Evolutionary conservation across 2,888 invertebrate species (phyloP), one percentile per base, ranked within the genome.

Genomic region (Torymus aiolomorphi): DNA sequence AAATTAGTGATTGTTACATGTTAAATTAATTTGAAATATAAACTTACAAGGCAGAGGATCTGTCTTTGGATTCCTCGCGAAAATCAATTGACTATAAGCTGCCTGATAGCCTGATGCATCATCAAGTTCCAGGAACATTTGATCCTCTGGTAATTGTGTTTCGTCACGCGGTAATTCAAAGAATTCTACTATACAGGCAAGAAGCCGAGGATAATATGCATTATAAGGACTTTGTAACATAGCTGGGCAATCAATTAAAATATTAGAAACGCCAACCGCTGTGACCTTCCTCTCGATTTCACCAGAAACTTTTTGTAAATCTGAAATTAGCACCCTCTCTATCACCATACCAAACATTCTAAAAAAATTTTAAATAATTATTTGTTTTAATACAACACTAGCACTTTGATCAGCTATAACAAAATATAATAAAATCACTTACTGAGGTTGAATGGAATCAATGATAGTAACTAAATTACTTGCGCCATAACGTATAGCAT

Each of bases 331-430:
- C 12, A 99, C 93, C 79, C 97, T 95, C 87, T 98, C 97, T 83
- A 97, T 89, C 72, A 99, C 96, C 98, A 98, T 98, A 42, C 95
- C 95, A 92, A 98, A 99, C 96, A 99, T 96, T 86, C 97, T 96
- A 87, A 82, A 84, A 86, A 63, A 49, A 49, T 74, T 62, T 49
- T 31, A 16, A 11, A 62, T 51, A 56, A 52, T 42, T 42, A 8
- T 8, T 42, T 42, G 5, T 8, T 42, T 42, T 8, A 42, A 51
- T 72, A 54, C 20, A 63, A 49, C 16, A 20, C 24, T 59, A 51
- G 14, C 13, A 42, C n/a, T 18, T 54, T 52, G 5, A 42, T 16
- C 51, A 31, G 51, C 49, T 20, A 51, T 74, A 24, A 51, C 5
- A 49, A 65, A 5, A 65, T 24, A 54, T 66, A 65, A 59, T 12